Base-by-base conservation (phyloP, 2,113 vertebrate species). In the Salvelinus alpinus region DNA sequence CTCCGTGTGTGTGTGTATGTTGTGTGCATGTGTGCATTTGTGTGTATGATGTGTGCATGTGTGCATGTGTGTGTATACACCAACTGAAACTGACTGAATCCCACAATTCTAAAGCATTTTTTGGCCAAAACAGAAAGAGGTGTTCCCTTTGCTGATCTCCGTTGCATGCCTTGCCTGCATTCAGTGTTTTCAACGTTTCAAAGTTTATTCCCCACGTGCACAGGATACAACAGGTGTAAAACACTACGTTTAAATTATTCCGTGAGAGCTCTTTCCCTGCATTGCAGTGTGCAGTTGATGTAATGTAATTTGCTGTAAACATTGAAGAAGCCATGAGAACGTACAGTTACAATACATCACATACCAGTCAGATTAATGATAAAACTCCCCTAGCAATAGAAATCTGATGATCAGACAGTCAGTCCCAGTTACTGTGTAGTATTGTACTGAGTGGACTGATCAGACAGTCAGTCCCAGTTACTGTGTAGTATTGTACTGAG, bases 51-150 rank as follows among this genome's bases (percentile, higher is more conserved):
- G 34, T 34, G 34, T 34, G 34, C 1, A 6, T 34, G 34, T 34
- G 34, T 34, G 34, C 7, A 7, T 34, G 34, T 34, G 34, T 34
- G 31, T 34, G 31, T 34, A 74, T 86, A 86, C 87, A 88, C 80
- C 79, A 71, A 78, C 54, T 59, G 75, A 73, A 54, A 88, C 80
- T 78, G 73, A 77, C 60, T 59, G 75, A 73, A 54, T 54, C 11
- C 51, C 14, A 54, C 51, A 54, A 54, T 54, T 12, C 16, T 14
- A 54, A 54, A 14, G 13, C 51, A 14, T 12, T 14, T 54, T 2
- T 54, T 54, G 51, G 51, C 51, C 16, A 16, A 54, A 54, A 4
- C 74, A 71, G 31, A 62, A 16, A 54, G 51, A 16, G 1, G 11
- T 16, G 11, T 12, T 16, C 51, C 1, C 2, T 14, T 12, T 54